phyloP scores from a whole-genome alignment of 2,113 vertebrate genomes.

The Poecile atricapillus region DNA sequence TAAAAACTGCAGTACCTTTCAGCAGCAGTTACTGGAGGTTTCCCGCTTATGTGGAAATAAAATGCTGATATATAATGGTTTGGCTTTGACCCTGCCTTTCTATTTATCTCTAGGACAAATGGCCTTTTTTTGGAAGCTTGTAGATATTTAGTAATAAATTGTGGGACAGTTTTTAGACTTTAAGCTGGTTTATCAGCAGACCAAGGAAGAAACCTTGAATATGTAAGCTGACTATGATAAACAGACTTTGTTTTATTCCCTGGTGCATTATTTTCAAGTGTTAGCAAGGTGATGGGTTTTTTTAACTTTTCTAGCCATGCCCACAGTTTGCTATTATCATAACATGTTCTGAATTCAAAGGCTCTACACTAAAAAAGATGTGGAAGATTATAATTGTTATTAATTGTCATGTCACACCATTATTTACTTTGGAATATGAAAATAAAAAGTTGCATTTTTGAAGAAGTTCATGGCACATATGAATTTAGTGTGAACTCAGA shows the following conservation, averaged over 20 bases:
- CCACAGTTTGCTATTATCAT: background rate
- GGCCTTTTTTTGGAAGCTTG: background rate
- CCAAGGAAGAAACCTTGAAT: background rate
- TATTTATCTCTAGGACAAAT: background rate
- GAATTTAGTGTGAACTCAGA: background rate
- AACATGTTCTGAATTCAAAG: background rate
- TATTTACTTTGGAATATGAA: background rate
- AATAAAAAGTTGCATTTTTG: background rate
- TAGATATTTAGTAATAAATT: background rate
- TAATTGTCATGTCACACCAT: background rate
- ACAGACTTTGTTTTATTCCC: background rate
- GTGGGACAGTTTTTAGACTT: background rate
- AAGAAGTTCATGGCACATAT: background rate
- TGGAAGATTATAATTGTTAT: background rate
- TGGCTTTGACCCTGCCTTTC: background rate
- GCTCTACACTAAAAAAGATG: accelerated
- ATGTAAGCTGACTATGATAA: background rate
- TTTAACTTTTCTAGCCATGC: background rate
- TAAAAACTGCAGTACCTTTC: background rate
- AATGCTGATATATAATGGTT: background rate
- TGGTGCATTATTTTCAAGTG: background rate
- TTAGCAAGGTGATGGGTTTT: background rate
- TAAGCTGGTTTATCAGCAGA: background rate
- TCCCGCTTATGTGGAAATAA: background rate
- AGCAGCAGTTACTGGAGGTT: background rate